A percentile compares a stretch with the other conserved stretches of the same genome.
phyloP scores from a whole-genome alignment of 2,113 vertebrate species.

The Crotophaga sulcirostris region DNA sequence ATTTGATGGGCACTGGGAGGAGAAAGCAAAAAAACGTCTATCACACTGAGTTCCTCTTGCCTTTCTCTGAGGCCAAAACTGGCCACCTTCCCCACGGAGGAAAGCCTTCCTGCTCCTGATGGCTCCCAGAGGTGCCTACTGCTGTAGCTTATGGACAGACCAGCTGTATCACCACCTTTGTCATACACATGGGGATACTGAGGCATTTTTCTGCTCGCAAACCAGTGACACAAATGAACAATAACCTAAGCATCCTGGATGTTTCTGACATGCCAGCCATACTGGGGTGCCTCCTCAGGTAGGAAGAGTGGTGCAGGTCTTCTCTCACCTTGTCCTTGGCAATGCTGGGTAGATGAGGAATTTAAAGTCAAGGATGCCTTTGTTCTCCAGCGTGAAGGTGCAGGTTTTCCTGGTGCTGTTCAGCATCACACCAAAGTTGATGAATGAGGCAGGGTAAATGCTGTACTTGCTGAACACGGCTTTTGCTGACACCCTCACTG shows the following conservation, averaged over 20 bases:
- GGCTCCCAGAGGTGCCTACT: not conserved
- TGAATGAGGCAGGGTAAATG: slow-evolving; percentile 76
- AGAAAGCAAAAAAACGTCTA: not conserved
- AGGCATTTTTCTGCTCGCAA: not conserved
- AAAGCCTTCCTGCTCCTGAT: not conserved
- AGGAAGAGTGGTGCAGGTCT: not conserved
- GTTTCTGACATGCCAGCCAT: not conserved
- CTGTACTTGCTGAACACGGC: slow-evolving; percentile 83
- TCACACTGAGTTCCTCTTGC: not conserved
- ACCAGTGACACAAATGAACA: rapidly evolving
- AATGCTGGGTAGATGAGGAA: slow-evolving; percentile 71
- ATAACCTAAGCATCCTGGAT: not conserved
- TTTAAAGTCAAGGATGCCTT: slow-evolving; percentile 75
- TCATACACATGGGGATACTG: rapidly evolving
- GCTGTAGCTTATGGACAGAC: not conserved
- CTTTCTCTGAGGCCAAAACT: not conserved
- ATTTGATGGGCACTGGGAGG: not conserved
- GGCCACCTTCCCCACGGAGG: not conserved
- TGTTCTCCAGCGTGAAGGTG: slow-evolving; percentile 84
- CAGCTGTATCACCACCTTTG: not conserved
- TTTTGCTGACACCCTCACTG: slow-evolving; percentile 78
- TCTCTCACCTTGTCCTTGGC: slow-evolving; percentile 72
- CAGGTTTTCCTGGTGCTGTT: slow-evolving; percentile 72
- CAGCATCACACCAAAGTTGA: slow-evolving; percentile 83
- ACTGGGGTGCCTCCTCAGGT: not conserved